Conservation (phyloP, 2,888 invertebrate species). For the Clivina fossor region DNA sequence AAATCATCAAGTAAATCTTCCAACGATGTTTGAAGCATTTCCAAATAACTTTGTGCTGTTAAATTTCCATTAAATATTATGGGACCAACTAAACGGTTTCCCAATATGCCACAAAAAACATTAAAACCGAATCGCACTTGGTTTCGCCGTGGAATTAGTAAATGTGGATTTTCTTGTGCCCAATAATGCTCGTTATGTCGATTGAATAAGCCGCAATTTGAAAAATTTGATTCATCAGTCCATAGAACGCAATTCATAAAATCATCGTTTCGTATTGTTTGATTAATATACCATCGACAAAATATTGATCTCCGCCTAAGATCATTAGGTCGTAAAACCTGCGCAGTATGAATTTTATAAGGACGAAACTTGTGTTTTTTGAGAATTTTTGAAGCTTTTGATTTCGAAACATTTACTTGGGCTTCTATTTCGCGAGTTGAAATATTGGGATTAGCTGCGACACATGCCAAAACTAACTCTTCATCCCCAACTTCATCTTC, state of each 20-base stretch:
- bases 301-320: constrained; percentile 18
- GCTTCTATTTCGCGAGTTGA: constrained; percentile 18
- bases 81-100: constrained; percentile 12
- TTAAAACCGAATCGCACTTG: constrained; percentile 20
- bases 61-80: constrained; percentile 20
- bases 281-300: constrained; percentile 21
- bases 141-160: constrained; percentile 8
- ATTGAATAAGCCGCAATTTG: constrained; percentile 18
- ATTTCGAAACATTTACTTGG: constrained; percentile 7
- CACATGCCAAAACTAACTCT: constrained; percentile 15
- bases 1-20: constrained; percentile 18
- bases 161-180: constrained; percentile 16
- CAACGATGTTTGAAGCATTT: constrained; percentile 17
- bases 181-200: constrained; percentile 16
- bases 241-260: constrained; percentile 19
- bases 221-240: constrained; percentile 19
- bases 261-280: constrained; percentile 17
- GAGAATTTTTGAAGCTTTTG: constrained; percentile 10
- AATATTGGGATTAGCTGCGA: constrained; percentile 18
- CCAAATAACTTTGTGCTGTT: constrained; percentile 16
- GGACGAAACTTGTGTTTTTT: constrained; percentile 13
- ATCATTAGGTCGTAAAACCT: constrained; percentile 15
- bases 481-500: constrained; percentile 1
- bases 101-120: constrained; percentile 26
- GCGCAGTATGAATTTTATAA: constrained; percentile 11